These are phyloP conservation scores for Idaea biselata DNA, from an alignment of 2,888 invertebrate species.

Conservation along the genomic window DNA sequence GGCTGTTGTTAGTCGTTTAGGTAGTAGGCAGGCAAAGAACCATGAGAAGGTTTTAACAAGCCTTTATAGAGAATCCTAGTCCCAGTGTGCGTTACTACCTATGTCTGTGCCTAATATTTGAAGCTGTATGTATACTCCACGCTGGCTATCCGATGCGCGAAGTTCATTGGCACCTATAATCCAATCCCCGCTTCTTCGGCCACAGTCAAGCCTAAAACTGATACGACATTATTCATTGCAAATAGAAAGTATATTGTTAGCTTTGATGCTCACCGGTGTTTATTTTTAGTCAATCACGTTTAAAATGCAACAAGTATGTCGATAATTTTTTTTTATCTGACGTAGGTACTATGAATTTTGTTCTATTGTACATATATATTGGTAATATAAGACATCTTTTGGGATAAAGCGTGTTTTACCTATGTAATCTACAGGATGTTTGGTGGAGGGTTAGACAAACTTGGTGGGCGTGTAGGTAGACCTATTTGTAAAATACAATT, in stretches of 20 bases:
- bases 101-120: slow-evolving; percentile 59
- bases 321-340: slow-evolving; percentile 7
- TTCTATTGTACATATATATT: neutral
- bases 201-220: slow-evolving; percentile 56
- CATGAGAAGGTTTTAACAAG: neutral
- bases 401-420: no score
- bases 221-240: slow-evolving; percentile 60
- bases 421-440: no score
- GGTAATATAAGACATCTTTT: no score
- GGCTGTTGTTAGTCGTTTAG: no score
- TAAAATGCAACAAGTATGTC: slow-evolving; percentile 21
- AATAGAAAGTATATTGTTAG: slow-evolving; percentile 64
- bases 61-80: neutral
- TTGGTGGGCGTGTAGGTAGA: no score
- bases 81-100: slow-evolving; percentile 44
- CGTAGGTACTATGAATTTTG: neutral
- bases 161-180: slow-evolving; percentile 69
- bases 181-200: slow-evolving; percentile 28
- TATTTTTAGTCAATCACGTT: slow-evolving; percentile 50
- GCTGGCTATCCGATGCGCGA: slow-evolving; percentile 66
- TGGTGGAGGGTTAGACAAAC: no score
- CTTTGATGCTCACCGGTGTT: slow-evolving; percentile 56
- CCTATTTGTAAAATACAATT: no score
- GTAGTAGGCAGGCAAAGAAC: no score
- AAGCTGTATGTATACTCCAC: slow-evolving; percentile 32